Percentiles rank a stretch among this genome's conserved stretches.
Evolutionary conservation across 2,797 vertebrate species (phyloP).

Genomic region (Gambusia yucatana): DNA sequence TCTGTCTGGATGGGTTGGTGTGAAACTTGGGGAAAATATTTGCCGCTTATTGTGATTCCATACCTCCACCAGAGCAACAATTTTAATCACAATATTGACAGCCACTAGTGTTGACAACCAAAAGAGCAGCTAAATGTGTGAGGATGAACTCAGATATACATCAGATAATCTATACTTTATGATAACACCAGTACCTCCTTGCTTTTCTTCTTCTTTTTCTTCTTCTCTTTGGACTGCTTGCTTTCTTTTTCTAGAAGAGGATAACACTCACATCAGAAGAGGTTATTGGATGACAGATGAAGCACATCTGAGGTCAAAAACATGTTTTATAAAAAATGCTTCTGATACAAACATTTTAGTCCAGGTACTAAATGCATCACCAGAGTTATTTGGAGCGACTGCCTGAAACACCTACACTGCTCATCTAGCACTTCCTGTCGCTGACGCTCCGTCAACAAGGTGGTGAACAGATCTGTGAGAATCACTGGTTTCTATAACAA

Average conservation of each 20-base stretch:
- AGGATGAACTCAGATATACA: not conserved
- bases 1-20: not conserved
- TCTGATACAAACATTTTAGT: not conserved
- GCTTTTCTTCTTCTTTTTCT: slow-evolving; percentile 93
- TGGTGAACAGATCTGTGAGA: not conserved
- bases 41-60: not conserved
- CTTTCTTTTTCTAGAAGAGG: slow-evolving; percentile 84
- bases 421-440: not conserved
- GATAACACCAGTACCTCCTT: slow-evolving; percentile 85
- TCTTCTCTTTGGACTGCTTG: slow-evolving; percentile 88
- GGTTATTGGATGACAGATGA: not conserved
- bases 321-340: not conserved
- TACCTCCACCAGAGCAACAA: not conserved
- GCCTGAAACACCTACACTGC: not conserved
- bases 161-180: not conserved
- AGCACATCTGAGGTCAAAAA: not conserved
- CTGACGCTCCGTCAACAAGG: not conserved
- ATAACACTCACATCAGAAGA: slow-evolving; percentile 15
- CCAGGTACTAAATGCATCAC: not conserved
- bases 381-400: not conserved
- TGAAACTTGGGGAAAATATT: not conserved
- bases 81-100: not conserved
- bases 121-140: not conserved
- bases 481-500: not conserved
- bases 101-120: not conserved